phyloP scores from a whole-genome alignment of 2,888 invertebrate species.

The Suillia variegata region DNA sequence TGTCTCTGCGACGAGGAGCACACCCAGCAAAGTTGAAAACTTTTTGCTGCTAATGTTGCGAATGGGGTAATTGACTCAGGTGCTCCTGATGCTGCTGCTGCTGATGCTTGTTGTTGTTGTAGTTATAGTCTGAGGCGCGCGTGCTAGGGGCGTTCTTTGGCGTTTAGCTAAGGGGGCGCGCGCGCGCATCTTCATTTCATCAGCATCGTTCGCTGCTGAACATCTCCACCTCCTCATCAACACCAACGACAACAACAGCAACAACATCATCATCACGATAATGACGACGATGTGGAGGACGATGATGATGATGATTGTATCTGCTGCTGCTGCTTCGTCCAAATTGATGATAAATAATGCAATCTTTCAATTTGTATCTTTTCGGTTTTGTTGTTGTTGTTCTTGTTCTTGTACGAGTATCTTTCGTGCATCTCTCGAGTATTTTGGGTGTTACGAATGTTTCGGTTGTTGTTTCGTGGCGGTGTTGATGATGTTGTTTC shows the following conservation, averaged over 20 bases:
- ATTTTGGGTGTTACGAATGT: neutral
- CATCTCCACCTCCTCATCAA: neutral
- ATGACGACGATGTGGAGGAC: no score
- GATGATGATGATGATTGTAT: neutral
- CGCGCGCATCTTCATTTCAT: constrained; percentile 1
- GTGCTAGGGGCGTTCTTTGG: neutral
- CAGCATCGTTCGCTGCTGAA: no score
- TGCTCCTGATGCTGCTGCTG: neutral
- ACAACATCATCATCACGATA: constrained; percentile 2
- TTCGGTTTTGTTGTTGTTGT: neutral
- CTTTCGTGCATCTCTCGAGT: no score
- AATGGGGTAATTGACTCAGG: neutral
- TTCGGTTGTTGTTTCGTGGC: no score
- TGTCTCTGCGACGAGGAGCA: neutral
- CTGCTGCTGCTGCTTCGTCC: neutral
- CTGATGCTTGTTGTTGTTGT: neutral
- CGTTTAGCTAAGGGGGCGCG: neutral
- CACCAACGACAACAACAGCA: neutral
- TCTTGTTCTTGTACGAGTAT: neutral
- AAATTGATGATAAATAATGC: constrained; percentile 5
- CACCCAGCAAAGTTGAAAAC: neutral
- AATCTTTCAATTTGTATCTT: neutral
- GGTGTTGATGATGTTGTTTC: neutral
- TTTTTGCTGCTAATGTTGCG: neutral
- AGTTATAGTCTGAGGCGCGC: neutral